Percentiles rank a stretch among this genome's conserved stretches.
phyloP scores from a whole-genome alignment of 2,888 invertebrate species.

The Theodoxus fluviatilis region DNA sequence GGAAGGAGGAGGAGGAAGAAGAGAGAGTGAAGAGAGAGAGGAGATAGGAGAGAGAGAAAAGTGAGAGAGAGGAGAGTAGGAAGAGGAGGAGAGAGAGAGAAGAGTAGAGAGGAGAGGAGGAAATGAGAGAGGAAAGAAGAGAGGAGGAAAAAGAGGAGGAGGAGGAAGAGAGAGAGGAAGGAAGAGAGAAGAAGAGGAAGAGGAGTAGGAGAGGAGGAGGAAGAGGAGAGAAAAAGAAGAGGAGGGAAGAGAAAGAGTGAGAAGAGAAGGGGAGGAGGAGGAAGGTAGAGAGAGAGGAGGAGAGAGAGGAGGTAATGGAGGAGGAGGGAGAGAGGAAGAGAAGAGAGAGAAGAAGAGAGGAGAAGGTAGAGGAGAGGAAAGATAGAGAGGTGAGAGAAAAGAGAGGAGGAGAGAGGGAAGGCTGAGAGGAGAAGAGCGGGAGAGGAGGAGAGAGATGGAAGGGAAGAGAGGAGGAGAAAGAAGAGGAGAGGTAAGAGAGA shows the following conservation, averaged over 20 bases:
- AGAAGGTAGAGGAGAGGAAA: not conserved
- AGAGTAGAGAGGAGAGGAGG: not conserved
- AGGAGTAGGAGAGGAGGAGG: not conserved
- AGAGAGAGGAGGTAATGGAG: not conserved
- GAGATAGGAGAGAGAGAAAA: not conserved
- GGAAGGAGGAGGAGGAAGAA: not conserved
- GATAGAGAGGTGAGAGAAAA: not conserved
- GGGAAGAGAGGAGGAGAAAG: not conserved
- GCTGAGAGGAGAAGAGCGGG: not conserved
- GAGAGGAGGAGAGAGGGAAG: not conserved
- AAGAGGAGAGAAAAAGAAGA: not conserved
- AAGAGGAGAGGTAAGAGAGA: not conserved
- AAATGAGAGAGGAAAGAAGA: not conserved
- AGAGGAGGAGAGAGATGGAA: not conserved
- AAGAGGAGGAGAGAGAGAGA: not conserved
- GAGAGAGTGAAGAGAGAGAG: not conserved
- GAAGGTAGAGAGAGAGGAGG: not conserved
- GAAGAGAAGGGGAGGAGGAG: not conserved
- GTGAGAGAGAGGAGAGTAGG: not conserved
- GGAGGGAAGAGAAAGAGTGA: not conserved
- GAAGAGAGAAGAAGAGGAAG: not conserved
- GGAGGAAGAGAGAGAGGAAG: not conserved
- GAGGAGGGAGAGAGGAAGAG: not conserved
- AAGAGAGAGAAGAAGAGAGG: not conserved
- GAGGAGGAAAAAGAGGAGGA: not conserved